Base-by-base conservation (phyloP, 2,113 vertebrate genomes). In the Stictonetta naevosa region DNA sequence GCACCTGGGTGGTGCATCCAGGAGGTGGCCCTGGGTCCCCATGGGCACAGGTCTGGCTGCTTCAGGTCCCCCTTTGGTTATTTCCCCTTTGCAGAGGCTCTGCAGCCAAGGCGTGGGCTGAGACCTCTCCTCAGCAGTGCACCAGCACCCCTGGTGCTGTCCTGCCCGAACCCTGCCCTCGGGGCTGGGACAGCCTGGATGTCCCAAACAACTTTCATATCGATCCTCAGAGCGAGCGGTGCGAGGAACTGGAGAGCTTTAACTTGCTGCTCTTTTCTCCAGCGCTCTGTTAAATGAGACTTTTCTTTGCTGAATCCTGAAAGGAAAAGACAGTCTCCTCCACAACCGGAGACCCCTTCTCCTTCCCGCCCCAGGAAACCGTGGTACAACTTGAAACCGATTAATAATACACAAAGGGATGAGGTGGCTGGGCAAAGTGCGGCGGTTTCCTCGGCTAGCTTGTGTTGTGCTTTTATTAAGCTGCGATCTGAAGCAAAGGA, bases 361-460 rank as follows among this genome's bases (percentile, higher is more conserved):
- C 80, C 95, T 93, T 87, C 94, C 95, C 34, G 72, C 96, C 95
- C 88, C 92, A 67, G 95, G 95, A 97, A 96, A 92, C 96, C 36
- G 2, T 29, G 23, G 48, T 92, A 90, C 93, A 95, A 97, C 95
- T 96, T 86, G 96, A 96, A 97, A 97, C 87, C 66, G 33, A 97
- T 98, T 97, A 97, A 97, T 98, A 97, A 95, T 94, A 96, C 95
- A 95, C 97, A 94, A 95, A 97, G 97, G 95, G 96, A 96, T 94
- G 96, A 95, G 95, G 96, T 80, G 93, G 88, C 73, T 86, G 95
- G 90, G 90, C 96, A 92, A 96, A 96, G 91, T 59, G 92, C 34
- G 91, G 64, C 88, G 12, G 75, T 94, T 97, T 94, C 95, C 94
- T 96, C 76, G 31, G 93, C 90, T 93, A 4, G 13, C 94, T 93